phyloP scores from a whole-genome alignment of 53 echinoderm and acorn worm species.

The Paelopatides confundens region DNA sequence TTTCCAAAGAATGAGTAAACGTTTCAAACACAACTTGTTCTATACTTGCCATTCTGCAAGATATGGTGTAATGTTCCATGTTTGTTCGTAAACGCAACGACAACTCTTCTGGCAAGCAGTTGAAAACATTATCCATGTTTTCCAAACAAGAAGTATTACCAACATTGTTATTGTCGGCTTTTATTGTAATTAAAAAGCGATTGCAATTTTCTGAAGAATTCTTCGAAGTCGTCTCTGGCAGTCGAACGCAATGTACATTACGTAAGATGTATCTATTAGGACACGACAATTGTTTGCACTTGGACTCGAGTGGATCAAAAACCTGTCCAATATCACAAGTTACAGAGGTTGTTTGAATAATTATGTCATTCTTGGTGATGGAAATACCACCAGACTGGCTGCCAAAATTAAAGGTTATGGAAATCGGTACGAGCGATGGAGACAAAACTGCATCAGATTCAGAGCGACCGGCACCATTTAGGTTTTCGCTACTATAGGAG shows the following conservation, averaged over 20 bases:
- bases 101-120: too few relatives aligned
- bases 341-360: background rate
- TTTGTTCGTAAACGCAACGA: too few relatives aligned
- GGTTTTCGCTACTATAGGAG: too few relatives aligned
- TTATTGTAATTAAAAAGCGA: background rate
- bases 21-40: too few relatives aligned
- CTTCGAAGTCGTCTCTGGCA: background rate
- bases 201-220: background rate
- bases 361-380: background rate
- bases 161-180: too few relatives aligned
- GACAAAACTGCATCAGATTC: too few relatives aligned
- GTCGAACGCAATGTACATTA: background rate
- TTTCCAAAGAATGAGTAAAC: too few relatives aligned
- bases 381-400: background rate
- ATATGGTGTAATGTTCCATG: too few relatives aligned
- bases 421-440: background rate
- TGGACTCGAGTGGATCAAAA: slow-evolving; percentile 20
- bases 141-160: too few relatives aligned
- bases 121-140: too few relatives aligned
- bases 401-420: slow-evolving; percentile 23
- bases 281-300: slow-evolving; percentile 1
- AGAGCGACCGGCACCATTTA: too few relatives aligned
- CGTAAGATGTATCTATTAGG: background rate
- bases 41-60: too few relatives aligned
- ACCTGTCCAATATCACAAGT: slow-evolving; percentile 7